A percentile compares a stretch with the other conserved stretches of the same genome.
These are phyloP conservation scores for Eupithecia vulgata DNA, from an alignment of 2,888 invertebrate genomes.

Conservation along the genomic window DNA sequence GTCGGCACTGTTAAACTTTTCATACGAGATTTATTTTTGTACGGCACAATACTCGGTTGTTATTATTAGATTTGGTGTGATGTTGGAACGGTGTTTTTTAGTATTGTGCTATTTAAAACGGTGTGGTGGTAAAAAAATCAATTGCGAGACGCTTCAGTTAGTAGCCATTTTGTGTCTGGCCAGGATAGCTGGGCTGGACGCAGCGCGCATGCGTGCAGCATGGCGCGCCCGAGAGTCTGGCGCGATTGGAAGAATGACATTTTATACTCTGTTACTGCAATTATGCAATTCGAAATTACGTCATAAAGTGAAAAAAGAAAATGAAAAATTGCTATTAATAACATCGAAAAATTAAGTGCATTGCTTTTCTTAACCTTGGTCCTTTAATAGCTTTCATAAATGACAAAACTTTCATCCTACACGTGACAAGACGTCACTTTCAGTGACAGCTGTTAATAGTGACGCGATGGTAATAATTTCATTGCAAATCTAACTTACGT, in stretches of 20 bases:
- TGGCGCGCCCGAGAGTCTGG: conserved; percentile 59
- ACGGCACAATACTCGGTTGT: conserved; percentile 22
- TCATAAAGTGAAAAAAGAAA: not conserved
- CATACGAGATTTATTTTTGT: conserved; percentile 36
- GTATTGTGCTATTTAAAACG: conserved; percentile 50
- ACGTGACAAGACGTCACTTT: not conserved
- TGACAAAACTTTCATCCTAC: not conserved
- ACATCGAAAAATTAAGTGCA: not conserved
- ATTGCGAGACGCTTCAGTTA: conserved; percentile 64
- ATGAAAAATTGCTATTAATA: not conserved
- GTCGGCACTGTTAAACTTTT: conserved; percentile 38
- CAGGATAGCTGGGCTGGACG: conserved; percentile 57
- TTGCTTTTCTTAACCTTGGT: not conserved
- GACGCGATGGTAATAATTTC: not conserved
- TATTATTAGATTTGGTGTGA: conserved; percentile 33
- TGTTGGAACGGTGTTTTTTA: conserved; percentile 43
- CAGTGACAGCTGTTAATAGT: not conserved
- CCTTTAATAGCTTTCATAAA: not conserved
- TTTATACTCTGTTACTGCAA: conserved; percentile 3
- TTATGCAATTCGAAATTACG: conserved; percentile 5
- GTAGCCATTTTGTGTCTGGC: conserved; percentile 76
- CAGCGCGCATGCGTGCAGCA: conserved; percentile 65
- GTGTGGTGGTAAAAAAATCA: conserved; percentile 75
- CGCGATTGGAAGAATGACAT: conserved; percentile 26
- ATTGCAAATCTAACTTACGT: not conserved